Percentiles rank a stretch among this genome's conserved stretches.
phyloP scores from a whole-genome alignment of 2,888 invertebrate genomes.

The Hedya salicella region DNA sequence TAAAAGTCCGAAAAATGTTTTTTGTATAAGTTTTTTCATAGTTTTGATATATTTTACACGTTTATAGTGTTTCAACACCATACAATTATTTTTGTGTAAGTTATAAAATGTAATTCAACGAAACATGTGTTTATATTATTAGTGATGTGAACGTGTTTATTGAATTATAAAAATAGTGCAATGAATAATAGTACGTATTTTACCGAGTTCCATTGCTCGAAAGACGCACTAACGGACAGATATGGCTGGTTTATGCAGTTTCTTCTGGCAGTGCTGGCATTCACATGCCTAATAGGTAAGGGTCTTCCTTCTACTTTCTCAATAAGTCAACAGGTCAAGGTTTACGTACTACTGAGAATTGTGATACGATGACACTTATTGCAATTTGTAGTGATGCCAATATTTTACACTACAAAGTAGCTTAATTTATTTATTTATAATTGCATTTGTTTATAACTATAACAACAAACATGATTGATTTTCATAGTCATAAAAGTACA shows the following conservation, averaged over 20 bases:
- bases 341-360: constrained; percentile 25
- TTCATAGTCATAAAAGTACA: background rate
- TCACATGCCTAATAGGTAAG: constrained; percentile 90
- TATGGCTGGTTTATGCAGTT: constrained; percentile 91
- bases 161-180: constrained; percentile 46
- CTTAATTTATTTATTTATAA: background rate
- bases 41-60: constrained; percentile 27
- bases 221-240: constrained; percentile 89
- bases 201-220: constrained; percentile 86
- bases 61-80: background rate
- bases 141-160: constrained; percentile 38
- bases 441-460: background rate
- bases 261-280: constrained; percentile 88
- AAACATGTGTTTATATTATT: constrained; percentile 18
- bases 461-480: background rate
- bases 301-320: constrained; percentile 35
- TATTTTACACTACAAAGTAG: constrained; percentile 1
- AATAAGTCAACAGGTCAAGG: constrained; percentile 42
- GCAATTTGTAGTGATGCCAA: constrained; percentile 10
- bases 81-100: background rate
- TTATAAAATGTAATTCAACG: constrained; percentile 13
- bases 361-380: constrained; percentile 22
- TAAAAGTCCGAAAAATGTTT: constrained; percentile 22
- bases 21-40: constrained; percentile 16
- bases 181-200: constrained; percentile 77